phyloP scores from a whole-genome alignment of 1,140 invertebrate species.

The Neotoxoptera formosana region DNA sequence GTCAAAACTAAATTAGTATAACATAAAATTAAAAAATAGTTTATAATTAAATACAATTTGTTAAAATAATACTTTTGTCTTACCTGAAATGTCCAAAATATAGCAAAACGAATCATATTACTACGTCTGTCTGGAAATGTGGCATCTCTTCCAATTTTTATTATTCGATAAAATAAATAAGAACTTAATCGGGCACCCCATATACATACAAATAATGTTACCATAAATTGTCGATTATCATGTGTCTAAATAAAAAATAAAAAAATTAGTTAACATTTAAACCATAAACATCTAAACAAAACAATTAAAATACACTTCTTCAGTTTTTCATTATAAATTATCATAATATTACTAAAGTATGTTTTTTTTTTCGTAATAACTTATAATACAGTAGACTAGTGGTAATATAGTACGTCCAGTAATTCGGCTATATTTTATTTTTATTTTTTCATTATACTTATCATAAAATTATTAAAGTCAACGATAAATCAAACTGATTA shows the following conservation, averaged over 20 bases:
- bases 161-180: slow-evolving; percentile 86
- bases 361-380: neutral
- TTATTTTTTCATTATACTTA: no score
- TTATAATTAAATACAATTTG: neutral
- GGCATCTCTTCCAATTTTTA: slow-evolving; percentile 88
- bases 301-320: neutral
- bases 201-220: slow-evolving; percentile 83
- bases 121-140: slow-evolving; percentile 88
- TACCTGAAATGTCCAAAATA: slow-evolving; percentile 92
- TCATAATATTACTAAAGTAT: neutral
- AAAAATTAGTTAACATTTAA: neutral
- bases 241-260: slow-evolving; percentile 72
- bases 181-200: slow-evolving; percentile 86
- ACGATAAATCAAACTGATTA: no score
- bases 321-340: neutral
- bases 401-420: no score
- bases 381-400: neutral
- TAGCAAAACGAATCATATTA: slow-evolving; percentile 84
- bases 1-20: slow-evolving; percentile 23
- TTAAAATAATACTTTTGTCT: slow-evolving; percentile 51
- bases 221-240: slow-evolving; percentile 85
- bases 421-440: no score
- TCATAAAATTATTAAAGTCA: no score
- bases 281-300: neutral
- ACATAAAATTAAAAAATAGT: neutral